A percentile compares a stretch with the other conserved stretches of the same genome.
Evolutionary conservation across 1,140 invertebrate genomes (phyloP).

Genomic region (Adoxophyes honmai): DNA sequence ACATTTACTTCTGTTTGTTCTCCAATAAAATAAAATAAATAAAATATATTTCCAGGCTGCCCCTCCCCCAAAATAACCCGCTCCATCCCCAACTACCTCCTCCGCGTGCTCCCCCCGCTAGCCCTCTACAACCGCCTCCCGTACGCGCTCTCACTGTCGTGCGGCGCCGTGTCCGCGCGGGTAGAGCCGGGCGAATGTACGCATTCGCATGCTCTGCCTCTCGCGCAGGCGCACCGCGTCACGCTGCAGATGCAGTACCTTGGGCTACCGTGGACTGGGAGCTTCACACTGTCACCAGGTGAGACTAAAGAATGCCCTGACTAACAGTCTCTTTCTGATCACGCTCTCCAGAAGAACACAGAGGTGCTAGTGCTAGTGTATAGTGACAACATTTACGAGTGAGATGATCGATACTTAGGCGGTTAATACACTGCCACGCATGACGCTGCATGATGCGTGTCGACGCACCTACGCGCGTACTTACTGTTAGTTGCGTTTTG

Average conservation of each 20-base stretch:
- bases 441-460: too few species aligned
- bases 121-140: conserved; percentile 88
- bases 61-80: conserved; percentile 65
- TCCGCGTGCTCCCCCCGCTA: conserved; percentile 85
- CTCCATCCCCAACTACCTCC: conserved; percentile 84
- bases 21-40: too few species aligned
- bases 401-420: too few species aligned
- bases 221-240: conserved; percentile 78
- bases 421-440: too few species aligned
- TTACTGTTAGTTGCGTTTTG: too few species aligned
- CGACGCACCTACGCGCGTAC: too few species aligned
- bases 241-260: conserved; percentile 84
- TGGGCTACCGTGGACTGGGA: conserved; percentile 83
- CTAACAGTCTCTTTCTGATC: too few species aligned
- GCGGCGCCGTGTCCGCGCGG: conserved; percentile 76
- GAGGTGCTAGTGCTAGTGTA: too few species aligned
- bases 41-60: conserved; percentile 38
- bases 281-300: conserved; percentile 82
- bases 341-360: too few species aligned
- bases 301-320: too few species aligned
- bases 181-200: conserved; percentile 85
- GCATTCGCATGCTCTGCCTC: conserved; percentile 82
- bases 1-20: too few species aligned
- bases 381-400: too few species aligned
- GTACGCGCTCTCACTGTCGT: conserved; percentile 80